phyloP scores from a whole-genome alignment of 2,797 vertebrate genomes.

The Parauchenoglanis punctatus region DNA sequence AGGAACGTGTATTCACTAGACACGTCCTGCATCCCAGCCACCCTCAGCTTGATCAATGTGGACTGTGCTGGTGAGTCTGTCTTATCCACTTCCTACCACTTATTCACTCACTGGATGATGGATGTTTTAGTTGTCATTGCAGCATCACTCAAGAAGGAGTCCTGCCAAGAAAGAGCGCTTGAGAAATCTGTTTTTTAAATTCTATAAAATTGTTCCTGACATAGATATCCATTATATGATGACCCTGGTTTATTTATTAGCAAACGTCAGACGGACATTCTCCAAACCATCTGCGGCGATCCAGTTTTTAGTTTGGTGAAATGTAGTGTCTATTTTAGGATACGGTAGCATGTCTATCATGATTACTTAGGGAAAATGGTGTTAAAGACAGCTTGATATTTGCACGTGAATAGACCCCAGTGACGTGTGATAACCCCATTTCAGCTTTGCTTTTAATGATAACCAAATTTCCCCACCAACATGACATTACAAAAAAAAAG shows the following conservation, averaged over 20 bases:
- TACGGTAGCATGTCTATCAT: background rate
- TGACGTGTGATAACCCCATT: background rate
- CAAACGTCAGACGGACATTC: conserved; percentile 12
- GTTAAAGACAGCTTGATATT: conserved; percentile 8
- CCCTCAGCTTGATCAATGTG: conserved; percentile 81
- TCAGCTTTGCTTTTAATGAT: background rate
- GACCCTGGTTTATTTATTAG: conserved; percentile 29
- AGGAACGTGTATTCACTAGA: conserved; percentile 66
- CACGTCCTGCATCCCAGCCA: conserved; percentile 64
- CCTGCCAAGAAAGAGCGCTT: conserved; percentile 26
- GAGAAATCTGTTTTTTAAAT: conserved; percentile 8
- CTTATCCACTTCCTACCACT: conserved; percentile 12
- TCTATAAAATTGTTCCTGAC: conserved; percentile 19
- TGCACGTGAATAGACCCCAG: background rate
- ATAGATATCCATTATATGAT: conserved; percentile 18
- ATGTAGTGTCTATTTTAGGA: conserved; percentile 6
- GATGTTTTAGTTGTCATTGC: conserved; percentile 19
- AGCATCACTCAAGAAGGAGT: conserved; percentile 4
- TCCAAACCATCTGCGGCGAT: conserved; percentile 18
- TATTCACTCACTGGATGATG: conserved; percentile 15
- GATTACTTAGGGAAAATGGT: background rate
- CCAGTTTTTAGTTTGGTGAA: background rate
- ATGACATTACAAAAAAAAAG: background rate
- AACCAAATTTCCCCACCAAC: background rate
- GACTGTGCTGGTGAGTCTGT: conserved; percentile 82